These are phyloP conservation scores for Melinaea menophilus DNA, from an alignment of 2,888 invertebrate genomes.

Conservation along the genomic window DNA sequence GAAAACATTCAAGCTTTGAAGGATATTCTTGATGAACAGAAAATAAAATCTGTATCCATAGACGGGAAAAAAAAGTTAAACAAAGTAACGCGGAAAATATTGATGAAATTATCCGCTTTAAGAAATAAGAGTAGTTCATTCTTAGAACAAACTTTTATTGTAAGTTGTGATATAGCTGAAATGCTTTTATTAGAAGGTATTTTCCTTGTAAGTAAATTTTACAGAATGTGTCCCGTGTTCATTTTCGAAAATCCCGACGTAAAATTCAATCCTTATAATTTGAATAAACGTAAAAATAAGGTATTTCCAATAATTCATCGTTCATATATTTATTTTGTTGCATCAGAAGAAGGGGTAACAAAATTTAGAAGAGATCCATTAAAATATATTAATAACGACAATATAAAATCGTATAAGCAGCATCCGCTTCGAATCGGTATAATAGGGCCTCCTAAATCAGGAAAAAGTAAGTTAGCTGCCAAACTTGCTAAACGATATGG, in stretches of 20 bases:
- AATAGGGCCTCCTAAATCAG: slow-evolving; percentile 81
- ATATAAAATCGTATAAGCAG: slow-evolving; percentile 61
- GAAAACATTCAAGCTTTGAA: slow-evolving; percentile 60
- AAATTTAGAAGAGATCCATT: slow-evolving; percentile 77
- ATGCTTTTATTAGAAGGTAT: slow-evolving; percentile 76
- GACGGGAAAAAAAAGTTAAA: slow-evolving; percentile 55
- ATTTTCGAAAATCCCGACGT: slow-evolving; percentile 68
- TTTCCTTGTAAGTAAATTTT: slow-evolving; percentile 80
- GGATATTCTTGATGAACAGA: slow-evolving; percentile 56
- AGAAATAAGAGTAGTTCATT: slow-evolving; percentile 69
- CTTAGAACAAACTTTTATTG: slow-evolving; percentile 77
- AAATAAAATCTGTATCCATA: slow-evolving; percentile 65
- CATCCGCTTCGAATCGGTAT: slow-evolving; percentile 75
- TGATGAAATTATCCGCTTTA: slow-evolving; percentile 48
- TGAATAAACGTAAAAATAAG: slow-evolving; percentile 55
- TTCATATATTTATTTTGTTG: slow-evolving; percentile 78
- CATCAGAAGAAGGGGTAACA: slow-evolving; percentile 61
- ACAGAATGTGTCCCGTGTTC: slow-evolving; percentile 81
- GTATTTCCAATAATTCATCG: slow-evolving; percentile 78
- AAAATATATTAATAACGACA: slow-evolving; percentile 67
- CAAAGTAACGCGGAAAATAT: slow-evolving; percentile 48
- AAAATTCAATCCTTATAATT: slow-evolving; percentile 69
- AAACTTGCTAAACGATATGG: slow-evolving; percentile 75
- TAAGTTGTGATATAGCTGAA: slow-evolving; percentile 76
- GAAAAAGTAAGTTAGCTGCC: slow-evolving; percentile 77